These are phyloP conservation scores for Lanistes nyassanus DNA, from an alignment of 1,140 invertebrate genomes.

Conservation along the genomic window DNA sequence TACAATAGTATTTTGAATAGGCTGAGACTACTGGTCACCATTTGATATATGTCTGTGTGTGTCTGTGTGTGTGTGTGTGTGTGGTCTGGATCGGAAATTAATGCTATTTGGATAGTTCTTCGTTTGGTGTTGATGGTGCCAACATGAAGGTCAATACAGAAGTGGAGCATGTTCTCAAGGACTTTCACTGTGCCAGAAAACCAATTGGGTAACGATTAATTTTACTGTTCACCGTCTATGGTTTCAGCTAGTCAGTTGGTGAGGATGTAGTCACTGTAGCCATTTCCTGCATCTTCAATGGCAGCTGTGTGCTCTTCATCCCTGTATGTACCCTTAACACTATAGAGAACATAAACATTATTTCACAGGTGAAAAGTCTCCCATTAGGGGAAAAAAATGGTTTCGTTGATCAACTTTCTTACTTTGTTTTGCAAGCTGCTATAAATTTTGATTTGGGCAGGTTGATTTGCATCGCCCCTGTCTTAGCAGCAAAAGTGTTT, in stretches of 20 bases:
- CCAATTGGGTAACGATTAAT: constrained; percentile 68
- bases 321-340: background rate
- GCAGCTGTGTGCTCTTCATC: too few relatives aligned
- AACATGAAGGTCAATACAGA: constrained; percentile 70
- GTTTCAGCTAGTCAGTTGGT: too few relatives aligned
- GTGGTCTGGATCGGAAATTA: too few relatives aligned
- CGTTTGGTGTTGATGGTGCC: constrained; percentile 71
- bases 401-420: background rate
- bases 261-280: too few relatives aligned
- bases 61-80: too few relatives aligned
- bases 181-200: constrained; percentile 71
- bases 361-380: background rate
- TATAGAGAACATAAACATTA: background rate
- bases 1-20: too few relatives aligned
- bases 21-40: too few relatives aligned
- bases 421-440: background rate
- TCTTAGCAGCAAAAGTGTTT: constrained; percentile 70
- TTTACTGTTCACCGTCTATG: too few relatives aligned
- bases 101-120: constrained; percentile 69
- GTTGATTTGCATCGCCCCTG: constrained; percentile 73
- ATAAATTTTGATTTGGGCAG: constrained; percentile 40
- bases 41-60: too few relatives aligned
- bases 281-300: too few relatives aligned
- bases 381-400: background rate
- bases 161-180: constrained; percentile 69